Evolutionary conservation across 2,888 invertebrate genomes (phyloP).

Genomic region (Folsomia manolachei): DNA sequence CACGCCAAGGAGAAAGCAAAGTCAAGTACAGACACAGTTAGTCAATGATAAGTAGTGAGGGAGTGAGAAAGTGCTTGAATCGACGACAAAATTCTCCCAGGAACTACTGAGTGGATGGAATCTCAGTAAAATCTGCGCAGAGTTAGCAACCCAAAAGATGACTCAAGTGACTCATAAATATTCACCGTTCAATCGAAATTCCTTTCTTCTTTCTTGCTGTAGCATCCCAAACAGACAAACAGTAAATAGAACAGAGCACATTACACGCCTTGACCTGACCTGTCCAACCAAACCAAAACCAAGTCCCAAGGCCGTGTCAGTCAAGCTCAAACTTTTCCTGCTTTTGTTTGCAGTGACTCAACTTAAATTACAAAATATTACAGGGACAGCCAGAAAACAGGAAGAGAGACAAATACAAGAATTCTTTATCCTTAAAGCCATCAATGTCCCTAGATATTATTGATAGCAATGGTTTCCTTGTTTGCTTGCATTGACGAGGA

Average conservation of each 20-base stretch:
- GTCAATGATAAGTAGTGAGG: no score
- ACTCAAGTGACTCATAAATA: conserved; percentile 19
- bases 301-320: background rate
- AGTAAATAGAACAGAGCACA: no score
- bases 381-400: background rate
- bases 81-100: background rate
- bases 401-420: background rate
- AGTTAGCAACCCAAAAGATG: background rate
- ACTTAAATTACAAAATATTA: background rate
- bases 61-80: no score
- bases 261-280: conserved; percentile 6
- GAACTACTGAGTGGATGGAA: background rate
- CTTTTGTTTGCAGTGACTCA: background rate
- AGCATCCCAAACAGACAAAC: background rate
- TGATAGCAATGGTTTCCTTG: background rate
- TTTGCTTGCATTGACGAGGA: no score
- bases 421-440: background rate
- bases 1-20: no score
- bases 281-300: background rate
- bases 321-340: background rate
- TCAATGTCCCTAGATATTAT: background rate
- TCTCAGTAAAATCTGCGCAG: background rate
- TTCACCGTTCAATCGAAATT: background rate
- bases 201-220: background rate
- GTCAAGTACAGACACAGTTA: background rate